phyloP scores from a whole-genome alignment of 2,888 invertebrate genomes.

The Loripinus fragilis region DNA sequence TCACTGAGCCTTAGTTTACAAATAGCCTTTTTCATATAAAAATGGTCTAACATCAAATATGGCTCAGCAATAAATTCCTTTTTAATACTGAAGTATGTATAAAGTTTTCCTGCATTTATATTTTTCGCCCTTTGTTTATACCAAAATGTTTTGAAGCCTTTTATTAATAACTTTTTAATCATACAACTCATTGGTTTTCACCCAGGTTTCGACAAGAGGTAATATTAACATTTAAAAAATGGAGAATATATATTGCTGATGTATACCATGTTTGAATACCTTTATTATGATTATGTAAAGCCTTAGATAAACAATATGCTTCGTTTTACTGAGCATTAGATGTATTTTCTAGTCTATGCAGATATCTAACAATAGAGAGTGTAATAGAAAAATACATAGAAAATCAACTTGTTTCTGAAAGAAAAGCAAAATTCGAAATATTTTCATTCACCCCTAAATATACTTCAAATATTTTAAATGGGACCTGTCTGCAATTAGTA shows the following conservation, averaged over 20 bases:
- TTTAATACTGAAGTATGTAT: neutral
- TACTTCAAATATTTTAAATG: neutral
- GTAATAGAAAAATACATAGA: neutral
- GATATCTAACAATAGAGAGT: neutral
- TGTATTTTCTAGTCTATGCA: constrained; percentile 1
- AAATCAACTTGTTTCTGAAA: neutral
- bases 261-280: too few relatives aligned
- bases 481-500: neutral
- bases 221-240: neutral
- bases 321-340: neutral
- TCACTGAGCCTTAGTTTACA: neutral
- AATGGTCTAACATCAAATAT: neutral
- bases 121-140: neutral
- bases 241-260: neutral
- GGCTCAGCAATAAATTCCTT: neutral
- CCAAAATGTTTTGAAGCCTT: neutral
- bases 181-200: neutral
- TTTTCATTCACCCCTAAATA: neutral
- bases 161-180: neutral
- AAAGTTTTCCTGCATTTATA: neutral
- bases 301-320: constrained; percentile 6
- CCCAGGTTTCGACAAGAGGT: constrained; percentile 6
- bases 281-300: neutral
- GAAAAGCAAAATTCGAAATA: neutral
- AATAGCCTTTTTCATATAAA: neutral